Conservation (phyloP, 2,888 invertebrate genomes). For the Drosophila pullipes region DNA sequence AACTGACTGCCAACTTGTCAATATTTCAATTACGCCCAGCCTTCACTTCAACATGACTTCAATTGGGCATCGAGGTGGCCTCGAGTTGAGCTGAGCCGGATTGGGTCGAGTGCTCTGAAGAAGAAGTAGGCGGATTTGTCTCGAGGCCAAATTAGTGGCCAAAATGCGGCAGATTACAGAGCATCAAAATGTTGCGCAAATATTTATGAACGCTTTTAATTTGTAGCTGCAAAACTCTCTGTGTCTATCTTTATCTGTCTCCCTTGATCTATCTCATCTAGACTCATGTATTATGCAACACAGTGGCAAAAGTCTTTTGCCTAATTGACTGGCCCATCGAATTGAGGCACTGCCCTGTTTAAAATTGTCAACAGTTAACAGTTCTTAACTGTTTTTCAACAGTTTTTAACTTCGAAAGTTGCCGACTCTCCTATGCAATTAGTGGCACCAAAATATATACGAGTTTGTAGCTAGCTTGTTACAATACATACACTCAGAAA, state of each 20-base stretch:
- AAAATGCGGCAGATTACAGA: slow-evolving; percentile 77
- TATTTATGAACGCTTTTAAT: slow-evolving; percentile 74
- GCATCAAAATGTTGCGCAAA: slow-evolving; percentile 68
- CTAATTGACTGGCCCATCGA: slow-evolving; percentile 46
- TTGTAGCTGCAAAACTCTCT: slow-evolving; percentile 25
- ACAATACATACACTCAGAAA: neutral
- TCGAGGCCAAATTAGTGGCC: slow-evolving; percentile 77
- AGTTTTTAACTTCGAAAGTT: neutral
- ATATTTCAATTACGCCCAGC: slow-evolving; percentile 70
- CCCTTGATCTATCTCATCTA: neutral
- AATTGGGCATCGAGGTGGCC: slow-evolving; percentile 15
- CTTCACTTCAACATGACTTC: slow-evolving; percentile 24
- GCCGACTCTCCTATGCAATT: slow-evolving; percentile 31
- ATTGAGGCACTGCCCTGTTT: slow-evolving; percentile 5
- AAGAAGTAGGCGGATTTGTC: slow-evolving; percentile 69
- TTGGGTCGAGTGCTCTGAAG: slow-evolving; percentile 12
- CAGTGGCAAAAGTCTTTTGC: slow-evolving; percentile 43
- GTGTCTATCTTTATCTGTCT: neutral
- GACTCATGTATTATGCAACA: slow-evolving; percentile 56
- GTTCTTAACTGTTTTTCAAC: slow-evolving; percentile 6
- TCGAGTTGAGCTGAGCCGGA: neutral
- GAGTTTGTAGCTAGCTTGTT: neutral
- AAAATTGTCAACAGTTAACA: slow-evolving; percentile 11
- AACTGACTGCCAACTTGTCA: slow-evolving; percentile 49
- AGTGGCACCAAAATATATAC: neutral